Percentiles rank a stretch among this genome's conserved stretches.
Conservation (phyloP, 2,113 vertebrate species). For the Argyrosomus japonicus region DNA sequence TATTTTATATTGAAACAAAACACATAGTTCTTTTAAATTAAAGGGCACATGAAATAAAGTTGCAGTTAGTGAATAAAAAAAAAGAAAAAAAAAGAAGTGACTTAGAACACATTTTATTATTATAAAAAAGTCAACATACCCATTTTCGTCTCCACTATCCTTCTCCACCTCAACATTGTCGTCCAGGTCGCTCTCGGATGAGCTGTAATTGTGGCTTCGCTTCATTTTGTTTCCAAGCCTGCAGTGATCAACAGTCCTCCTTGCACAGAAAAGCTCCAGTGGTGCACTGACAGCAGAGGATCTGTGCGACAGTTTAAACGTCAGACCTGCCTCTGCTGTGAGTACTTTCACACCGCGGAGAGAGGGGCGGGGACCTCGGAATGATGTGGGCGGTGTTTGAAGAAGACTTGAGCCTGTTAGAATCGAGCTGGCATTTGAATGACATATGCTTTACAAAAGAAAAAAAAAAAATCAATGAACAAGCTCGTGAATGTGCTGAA, state of each 20-base stretch:
- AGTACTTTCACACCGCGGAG: slow-evolving; percentile 44
- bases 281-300: slow-evolving; percentile 32
- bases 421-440: slow-evolving; percentile 31
- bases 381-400: slow-evolving; percentile 35
- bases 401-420: slow-evolving; percentile 45
- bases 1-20: neutral
- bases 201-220: slow-evolving; percentile 92
- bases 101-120: too few relatives aligned
- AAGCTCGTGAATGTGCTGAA: neutral
- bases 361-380: slow-evolving; percentile 38
- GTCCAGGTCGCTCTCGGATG: slow-evolving; percentile 95
- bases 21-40: neutral
- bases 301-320: slow-evolving; percentile 49
- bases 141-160: slow-evolving; percentile 93
- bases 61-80: neutral
- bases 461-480: neutral
- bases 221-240: slow-evolving; percentile 84
- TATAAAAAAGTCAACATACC: slow-evolving; percentile 78
- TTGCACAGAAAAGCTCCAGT: neutral
- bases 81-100: too few relatives aligned
- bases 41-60: neutral
- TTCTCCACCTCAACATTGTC: slow-evolving; percentile 95
- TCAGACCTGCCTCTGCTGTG: slow-evolving; percentile 54
- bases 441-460: slow-evolving; percentile 27
- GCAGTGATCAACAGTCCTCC: neutral